Percentiles rank a stretch among this genome's conserved stretches.
Evolutionary conservation across 2,888 invertebrate genomes (phyloP).

Genomic region (Cantharis lateralis): DNA sequence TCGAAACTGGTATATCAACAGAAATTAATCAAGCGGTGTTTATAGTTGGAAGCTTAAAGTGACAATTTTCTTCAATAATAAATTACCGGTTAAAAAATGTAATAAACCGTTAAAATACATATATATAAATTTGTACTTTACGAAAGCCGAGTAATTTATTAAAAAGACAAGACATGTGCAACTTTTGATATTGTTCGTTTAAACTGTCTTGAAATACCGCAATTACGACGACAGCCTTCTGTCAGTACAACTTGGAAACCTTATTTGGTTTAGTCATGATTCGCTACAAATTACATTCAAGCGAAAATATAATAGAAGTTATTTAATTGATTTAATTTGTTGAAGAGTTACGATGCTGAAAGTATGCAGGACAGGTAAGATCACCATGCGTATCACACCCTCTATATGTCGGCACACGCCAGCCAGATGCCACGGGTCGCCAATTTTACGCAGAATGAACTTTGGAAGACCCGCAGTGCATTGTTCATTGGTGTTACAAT

Average conservation of each 20-base stretch:
- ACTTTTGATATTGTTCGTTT: neutral
- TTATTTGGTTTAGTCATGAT: neutral
- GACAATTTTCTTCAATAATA: neutral
- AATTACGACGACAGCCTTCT: neutral
- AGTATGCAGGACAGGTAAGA: constrained; percentile 26
- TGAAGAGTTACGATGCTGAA: constrained; percentile 10
- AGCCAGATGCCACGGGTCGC: constrained; percentile 41
- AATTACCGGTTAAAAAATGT: neutral
- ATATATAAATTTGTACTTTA: neutral
- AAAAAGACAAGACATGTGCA: neutral
- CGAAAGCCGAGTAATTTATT: neutral
- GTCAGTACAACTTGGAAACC: neutral
- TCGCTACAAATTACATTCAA: neutral
- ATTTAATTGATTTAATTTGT: constrained; percentile 18
- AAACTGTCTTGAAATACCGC: neutral
- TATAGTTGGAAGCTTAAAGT: neutral
- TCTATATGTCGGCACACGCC: constrained; percentile 35
- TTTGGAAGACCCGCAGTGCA: constrained; percentile 30
- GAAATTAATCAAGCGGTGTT: neutral
- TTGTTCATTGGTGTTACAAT: constrained; percentile 35
- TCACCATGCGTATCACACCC: constrained; percentile 36
- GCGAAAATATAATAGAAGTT: constrained; percentile 7
- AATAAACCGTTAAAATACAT: neutral
- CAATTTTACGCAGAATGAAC: constrained; percentile 40
- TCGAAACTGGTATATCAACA: neutral